These are phyloP conservation scores for Danaus plexippus DNA, from an alignment of 1,140 invertebrate species.

Conservation along the genomic window DNA sequence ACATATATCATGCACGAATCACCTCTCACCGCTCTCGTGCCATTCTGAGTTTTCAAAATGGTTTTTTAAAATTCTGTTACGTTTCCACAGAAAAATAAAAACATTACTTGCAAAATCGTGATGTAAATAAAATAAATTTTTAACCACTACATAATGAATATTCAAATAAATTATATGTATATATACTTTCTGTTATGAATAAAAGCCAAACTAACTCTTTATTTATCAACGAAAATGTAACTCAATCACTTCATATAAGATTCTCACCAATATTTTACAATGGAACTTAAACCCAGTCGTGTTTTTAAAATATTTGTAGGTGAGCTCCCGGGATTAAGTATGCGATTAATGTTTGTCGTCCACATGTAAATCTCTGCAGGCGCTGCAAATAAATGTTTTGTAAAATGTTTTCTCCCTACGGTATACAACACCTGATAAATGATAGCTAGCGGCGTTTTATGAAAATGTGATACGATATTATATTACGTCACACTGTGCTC, in stretches of 20 bases:
- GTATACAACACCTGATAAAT: constrained; percentile 59
- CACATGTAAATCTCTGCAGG: constrained; percentile 51
- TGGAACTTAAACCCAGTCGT: not conserved
- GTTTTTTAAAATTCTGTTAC: constrained; percentile 40
- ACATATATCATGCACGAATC: constrained; percentile 54
- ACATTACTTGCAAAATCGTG: constrained; percentile 8
- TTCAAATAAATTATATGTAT: too few species aligned
- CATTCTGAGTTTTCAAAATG: constrained; percentile 20
- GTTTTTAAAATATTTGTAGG: not conserved
- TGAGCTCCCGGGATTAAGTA: constrained; percentile 30
- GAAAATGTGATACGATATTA: constrained; percentile 51
- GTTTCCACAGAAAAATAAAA: constrained; percentile 8
- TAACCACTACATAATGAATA: too few species aligned
- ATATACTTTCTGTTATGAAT: too few species aligned
- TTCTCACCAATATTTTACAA: not conserved
- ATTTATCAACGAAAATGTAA: too few species aligned
- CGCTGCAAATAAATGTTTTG: constrained; percentile 54
- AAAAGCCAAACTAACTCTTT: too few species aligned
- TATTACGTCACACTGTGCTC: constrained; percentile 34
- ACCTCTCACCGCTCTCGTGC: constrained; percentile 32
- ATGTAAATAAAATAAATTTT: not conserved
- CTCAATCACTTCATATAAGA: too few species aligned
- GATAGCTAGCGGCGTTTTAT: constrained; percentile 55
- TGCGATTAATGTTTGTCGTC: constrained; percentile 46
- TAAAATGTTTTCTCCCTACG: constrained; percentile 51